A percentile compares a stretch with the other conserved stretches of the same genome.
These are phyloP conservation scores for Caenorhabditis sulstoni DNA, from an alignment of 2,888 invertebrate genomes.

Conservation along the genomic window DNA sequence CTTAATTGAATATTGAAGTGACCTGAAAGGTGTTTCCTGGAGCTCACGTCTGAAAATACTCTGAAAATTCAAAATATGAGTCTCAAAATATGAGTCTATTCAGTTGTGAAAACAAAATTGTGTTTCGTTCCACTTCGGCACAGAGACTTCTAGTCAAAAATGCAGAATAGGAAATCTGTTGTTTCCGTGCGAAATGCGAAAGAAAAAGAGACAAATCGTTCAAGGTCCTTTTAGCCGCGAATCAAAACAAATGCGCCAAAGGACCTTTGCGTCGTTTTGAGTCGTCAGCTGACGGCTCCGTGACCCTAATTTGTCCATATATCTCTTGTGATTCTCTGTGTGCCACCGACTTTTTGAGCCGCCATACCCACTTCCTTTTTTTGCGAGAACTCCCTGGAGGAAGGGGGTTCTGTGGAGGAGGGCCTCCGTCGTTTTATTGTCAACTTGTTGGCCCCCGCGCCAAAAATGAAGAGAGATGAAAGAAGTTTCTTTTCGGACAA, in stretches of 20 bases:
- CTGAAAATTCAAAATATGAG: neutral
- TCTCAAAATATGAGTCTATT: too few relatives aligned
- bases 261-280: constrained; percentile 37
- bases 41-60: neutral
- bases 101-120: too few relatives aligned
- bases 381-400: constrained; percentile 46
- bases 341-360: constrained; percentile 23
- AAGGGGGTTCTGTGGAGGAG: constrained; percentile 40
- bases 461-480: constrained; percentile 55
- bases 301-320: constrained; percentile 48
- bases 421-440: constrained; percentile 40
- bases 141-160: constrained; percentile 13
- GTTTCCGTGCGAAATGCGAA: constrained; percentile 1
- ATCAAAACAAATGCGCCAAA: constrained; percentile 17
- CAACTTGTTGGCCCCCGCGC: constrained; percentile 49
- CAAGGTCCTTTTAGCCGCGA: constrained; percentile 4
- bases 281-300: constrained; percentile 3
- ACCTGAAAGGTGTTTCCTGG: neutral
- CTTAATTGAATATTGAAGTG: too few relatives aligned
- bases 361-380: constrained; percentile 36
- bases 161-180: constrained; percentile 48
- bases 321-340: constrained; percentile 37
- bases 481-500: constrained; percentile 42
- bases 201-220: constrained; percentile 36
- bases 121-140: too few relatives aligned